Evolutionary conservation across 2,797 vertebrate genomes (phyloP).

Genomic region (Smutsia temminckii): DNA sequence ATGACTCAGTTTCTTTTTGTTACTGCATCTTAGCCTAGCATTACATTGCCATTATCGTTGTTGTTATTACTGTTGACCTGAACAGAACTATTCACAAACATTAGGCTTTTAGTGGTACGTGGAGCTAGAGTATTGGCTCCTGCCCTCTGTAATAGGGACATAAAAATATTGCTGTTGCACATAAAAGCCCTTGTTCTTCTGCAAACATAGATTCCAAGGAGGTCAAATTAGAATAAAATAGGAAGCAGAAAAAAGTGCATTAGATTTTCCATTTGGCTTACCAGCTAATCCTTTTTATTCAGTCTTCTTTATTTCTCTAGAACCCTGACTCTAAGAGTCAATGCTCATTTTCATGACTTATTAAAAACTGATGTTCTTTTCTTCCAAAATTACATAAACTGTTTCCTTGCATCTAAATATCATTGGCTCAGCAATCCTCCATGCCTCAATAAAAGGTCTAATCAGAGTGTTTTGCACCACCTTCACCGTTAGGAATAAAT

Average conservation of each 20-base stretch:
- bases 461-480: not conserved
- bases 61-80: not conserved
- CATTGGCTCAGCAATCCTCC: not conserved
- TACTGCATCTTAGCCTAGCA: not conserved
- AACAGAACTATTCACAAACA: not conserved
- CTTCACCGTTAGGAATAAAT: not conserved
- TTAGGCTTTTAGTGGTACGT: not conserved
- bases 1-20: not conserved
- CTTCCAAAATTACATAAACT: conserved; percentile 27
- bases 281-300: conserved; percentile 35
- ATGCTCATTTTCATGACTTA: conserved; percentile 44
- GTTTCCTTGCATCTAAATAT: not conserved
- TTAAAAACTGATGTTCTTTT: conserved; percentile 24
- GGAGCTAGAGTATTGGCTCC: not conserved
- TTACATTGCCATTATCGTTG: not conserved
- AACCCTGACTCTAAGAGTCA: not conserved
- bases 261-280: not conserved
- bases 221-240: conserved; percentile 45
- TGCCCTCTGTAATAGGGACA: not conserved
- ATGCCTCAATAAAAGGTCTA: not conserved
- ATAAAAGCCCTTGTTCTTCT: conserved; percentile 7
- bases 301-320: conserved; percentile 26
- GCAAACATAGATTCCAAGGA: not conserved
- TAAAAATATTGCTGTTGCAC: conserved; percentile 24
- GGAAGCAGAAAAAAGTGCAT: not conserved